Percentiles rank a stretch among this genome's conserved stretches.
Conservation (phyloP, 2,797 vertebrate species). For the Chloroceryle inda region DNA sequence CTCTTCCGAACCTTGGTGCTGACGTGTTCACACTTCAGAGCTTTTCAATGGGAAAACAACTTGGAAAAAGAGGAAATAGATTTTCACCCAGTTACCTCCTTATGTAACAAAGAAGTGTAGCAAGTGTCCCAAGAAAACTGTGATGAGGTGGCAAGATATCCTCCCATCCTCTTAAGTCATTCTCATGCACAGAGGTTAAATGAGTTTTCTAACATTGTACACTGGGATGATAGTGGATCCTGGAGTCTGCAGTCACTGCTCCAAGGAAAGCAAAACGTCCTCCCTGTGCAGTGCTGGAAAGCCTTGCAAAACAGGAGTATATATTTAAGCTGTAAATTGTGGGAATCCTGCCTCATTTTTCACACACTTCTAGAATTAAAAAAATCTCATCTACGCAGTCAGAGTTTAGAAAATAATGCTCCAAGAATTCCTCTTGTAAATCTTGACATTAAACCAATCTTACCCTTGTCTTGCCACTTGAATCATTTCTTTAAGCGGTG, state of each 20-base stretch:
- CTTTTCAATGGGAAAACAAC: background rate
- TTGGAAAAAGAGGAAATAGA: background rate
- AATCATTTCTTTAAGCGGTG: slow-evolving; percentile 87
- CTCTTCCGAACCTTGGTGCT: background rate
- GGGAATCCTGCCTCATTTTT: background rate
- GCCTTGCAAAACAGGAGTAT: background rate
- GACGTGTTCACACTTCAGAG: background rate
- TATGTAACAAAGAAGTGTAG: background rate
- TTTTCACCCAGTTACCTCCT: background rate
- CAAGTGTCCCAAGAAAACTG: background rate
- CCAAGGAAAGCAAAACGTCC: background rate
- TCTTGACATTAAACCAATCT: slow-evolving; percentile 73
- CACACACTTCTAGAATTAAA: background rate
- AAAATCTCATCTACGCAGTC: background rate
- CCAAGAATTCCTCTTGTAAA: slow-evolving; percentile 62
- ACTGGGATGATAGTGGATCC: background rate
- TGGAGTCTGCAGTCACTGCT: background rate
- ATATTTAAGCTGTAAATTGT: background rate
- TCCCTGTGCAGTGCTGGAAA: background rate
- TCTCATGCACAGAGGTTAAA: background rate
- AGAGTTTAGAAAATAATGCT: slow-evolving; percentile 25
- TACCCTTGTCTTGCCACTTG: slow-evolving; percentile 70
- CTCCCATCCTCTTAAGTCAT: background rate
- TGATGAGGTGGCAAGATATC: background rate
- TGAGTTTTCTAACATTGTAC: background rate